Evolutionary conservation across 1,140 invertebrate genomes (phyloP).

Genomic region (Dinothrombium tinctorium): DNA sequence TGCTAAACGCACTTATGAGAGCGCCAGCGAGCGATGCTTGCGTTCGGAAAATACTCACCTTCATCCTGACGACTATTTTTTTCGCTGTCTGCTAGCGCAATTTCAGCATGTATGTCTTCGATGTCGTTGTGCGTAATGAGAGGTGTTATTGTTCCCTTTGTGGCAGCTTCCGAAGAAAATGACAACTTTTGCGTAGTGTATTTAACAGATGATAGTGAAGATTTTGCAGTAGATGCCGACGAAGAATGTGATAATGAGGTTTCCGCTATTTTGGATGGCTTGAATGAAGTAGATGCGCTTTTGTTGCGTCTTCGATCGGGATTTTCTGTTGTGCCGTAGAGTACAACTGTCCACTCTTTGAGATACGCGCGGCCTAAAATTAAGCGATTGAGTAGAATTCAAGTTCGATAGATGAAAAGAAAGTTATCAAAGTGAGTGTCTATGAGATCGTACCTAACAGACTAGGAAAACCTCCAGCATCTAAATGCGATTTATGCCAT

Average conservation of each 20-base stretch:
- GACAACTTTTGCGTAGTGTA: neutral
- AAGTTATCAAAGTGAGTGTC: neutral
- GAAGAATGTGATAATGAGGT: neutral
- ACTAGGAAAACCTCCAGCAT: neutral
- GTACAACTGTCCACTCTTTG: slow-evolving; percentile 63
- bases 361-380: slow-evolving; percentile 58
- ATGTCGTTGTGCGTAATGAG: neutral
- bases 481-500: too few relatives aligned
- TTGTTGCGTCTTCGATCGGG: slow-evolving; percentile 14
- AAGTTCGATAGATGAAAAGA: neutral
- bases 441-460: slow-evolving; percentile 2
- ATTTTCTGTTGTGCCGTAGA: slow-evolving; percentile 52
- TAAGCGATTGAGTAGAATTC: neutral
- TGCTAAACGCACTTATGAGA: too few relatives aligned
- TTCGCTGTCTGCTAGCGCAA: too few relatives aligned
- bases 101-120: too few relatives aligned
- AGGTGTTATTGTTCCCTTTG: neutral
- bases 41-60: too few relatives aligned
- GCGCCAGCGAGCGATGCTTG: too few relatives aligned
- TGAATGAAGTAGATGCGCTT: too few relatives aligned
- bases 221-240: neutral
- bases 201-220: neutral
- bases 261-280: neutral
- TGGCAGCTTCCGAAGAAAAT: neutral
- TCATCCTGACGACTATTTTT: too few relatives aligned